phyloP scores from a whole-genome alignment of 2,888 invertebrate species.

The Doris montereyensis region DNA sequence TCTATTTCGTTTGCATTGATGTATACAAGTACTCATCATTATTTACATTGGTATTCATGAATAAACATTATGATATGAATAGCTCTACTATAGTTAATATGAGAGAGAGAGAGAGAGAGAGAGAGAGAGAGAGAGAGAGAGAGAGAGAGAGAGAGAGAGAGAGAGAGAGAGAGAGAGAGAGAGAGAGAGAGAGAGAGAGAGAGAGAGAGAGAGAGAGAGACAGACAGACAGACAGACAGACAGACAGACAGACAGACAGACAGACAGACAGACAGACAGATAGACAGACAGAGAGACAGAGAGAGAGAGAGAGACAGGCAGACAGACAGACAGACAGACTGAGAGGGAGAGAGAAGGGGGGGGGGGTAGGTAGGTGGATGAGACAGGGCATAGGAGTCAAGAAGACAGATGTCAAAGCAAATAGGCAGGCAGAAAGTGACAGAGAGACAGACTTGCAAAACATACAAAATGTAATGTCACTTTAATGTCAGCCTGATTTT shows the following conservation, averaged over 20 bases:
- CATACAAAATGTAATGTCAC: too few species aligned
- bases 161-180: slow-evolving; percentile 23
- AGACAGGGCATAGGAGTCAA: neutral
- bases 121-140: slow-evolving; percentile 25
- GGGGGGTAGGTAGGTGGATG: neutral
- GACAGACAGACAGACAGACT: slow-evolving; percentile 5
- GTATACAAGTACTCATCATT: too few species aligned
- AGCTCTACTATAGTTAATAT: too few species aligned
- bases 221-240: slow-evolving; percentile 8
- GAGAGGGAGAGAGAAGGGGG: neutral
- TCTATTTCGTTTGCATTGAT: too few species aligned
- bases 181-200: slow-evolving; percentile 3
- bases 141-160: slow-evolving; percentile 18
- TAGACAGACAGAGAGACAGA: too few species aligned
- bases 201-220: slow-evolving; percentile 18
- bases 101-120: slow-evolving; percentile 3
- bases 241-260: slow-evolving; percentile 3
- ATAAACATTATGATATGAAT: too few species aligned
- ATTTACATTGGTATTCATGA: too few species aligned
- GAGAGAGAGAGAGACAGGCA: too few species aligned
- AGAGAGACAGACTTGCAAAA: too few species aligned
- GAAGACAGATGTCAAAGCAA: neutral
- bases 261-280: slow-evolving; percentile 13
- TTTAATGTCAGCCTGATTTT: too few species aligned
- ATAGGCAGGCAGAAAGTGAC: neutral